Evolutionary conservation across 2,797 vertebrate species (phyloP).

Genomic region (Platalea minor): DNA sequence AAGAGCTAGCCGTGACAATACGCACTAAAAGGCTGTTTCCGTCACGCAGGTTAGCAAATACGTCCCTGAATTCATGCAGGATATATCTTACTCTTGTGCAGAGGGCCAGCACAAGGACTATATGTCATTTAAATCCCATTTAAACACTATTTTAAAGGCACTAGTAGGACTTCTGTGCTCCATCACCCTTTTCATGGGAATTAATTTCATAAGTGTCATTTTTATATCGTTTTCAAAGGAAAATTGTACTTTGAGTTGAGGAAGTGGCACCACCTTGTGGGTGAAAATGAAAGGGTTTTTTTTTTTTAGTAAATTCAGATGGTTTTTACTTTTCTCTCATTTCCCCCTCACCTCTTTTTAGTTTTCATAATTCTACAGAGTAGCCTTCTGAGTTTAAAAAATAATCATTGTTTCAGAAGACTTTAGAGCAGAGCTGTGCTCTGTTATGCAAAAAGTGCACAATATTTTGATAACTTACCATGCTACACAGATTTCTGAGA

Average conservation of each 20-base stretch:
- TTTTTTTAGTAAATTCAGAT: not conserved
- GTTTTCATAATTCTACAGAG: not conserved
- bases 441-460: not conserved
- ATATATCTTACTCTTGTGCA: not conserved
- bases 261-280: slow-evolving; percentile 67
- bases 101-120: not conserved
- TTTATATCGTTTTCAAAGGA: not conserved
- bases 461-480: not conserved
- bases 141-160: not conserved
- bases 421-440: not conserved
- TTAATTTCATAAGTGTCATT: not conserved
- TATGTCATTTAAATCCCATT: not conserved
- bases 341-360: rapidly evolving
- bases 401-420: not conserved
- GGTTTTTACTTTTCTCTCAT: not conserved
- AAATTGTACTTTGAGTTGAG: not conserved
- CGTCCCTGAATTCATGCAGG: not conserved
- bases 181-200: not conserved
- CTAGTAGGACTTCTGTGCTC: not conserved
- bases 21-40: not conserved
- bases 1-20: not conserved
- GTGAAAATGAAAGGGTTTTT: not conserved
- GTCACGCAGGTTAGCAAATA: not conserved
- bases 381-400: not conserved
- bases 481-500: not conserved